Percentiles rank a stretch among this genome's conserved stretches.
Conservation (phyloP, 2,888 invertebrate species). For the Caenorhabditis virilis region DNA sequence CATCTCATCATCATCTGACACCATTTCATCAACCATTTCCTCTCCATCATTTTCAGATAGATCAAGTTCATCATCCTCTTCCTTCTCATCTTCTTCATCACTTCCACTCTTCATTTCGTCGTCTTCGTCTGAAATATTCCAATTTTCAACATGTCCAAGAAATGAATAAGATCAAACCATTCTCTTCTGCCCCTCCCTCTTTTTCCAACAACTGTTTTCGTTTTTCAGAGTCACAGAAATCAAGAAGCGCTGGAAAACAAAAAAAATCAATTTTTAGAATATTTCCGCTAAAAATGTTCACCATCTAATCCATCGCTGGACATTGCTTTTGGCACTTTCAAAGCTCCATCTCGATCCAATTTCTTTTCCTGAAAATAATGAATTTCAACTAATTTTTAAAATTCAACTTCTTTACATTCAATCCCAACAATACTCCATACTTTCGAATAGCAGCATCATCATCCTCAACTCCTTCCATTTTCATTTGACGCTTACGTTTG, state of each 20-base stretch:
- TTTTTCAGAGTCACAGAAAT: constrained; percentile 34
- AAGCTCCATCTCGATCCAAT: constrained; percentile 20
- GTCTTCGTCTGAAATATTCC: constrained; percentile 7
- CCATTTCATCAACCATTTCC: constrained; percentile 20
- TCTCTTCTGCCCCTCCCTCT: constrained; percentile 10
- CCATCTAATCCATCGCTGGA: constrained; percentile 43
- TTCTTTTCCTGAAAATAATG: constrained; percentile 30
- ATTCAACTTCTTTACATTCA: constrained; percentile 14
- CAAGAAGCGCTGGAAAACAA: constrained; percentile 30
- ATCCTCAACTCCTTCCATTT: constrained; percentile 24
- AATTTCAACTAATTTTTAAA: too few species aligned
- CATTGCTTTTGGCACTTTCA: constrained; percentile 35
- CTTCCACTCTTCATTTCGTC: constrained; percentile 17
- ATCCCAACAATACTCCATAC: constrained; percentile 27
- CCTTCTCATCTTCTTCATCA: constrained; percentile 27
- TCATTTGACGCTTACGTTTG: constrained; percentile 9
- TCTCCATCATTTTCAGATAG: constrained; percentile 4
- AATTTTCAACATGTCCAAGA: too few species aligned
- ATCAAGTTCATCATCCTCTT: constrained; percentile 15
- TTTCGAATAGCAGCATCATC: constrained; percentile 35
- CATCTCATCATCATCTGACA: constrained; percentile 28
- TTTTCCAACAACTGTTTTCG: constrained; percentile 29
- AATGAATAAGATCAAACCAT: too few species aligned
- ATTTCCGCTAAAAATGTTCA: constrained; percentile 12
- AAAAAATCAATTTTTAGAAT: not conserved